Conservation (phyloP, 2,113 vertebrate species). For the Isurus oxyrinchus region DNA sequence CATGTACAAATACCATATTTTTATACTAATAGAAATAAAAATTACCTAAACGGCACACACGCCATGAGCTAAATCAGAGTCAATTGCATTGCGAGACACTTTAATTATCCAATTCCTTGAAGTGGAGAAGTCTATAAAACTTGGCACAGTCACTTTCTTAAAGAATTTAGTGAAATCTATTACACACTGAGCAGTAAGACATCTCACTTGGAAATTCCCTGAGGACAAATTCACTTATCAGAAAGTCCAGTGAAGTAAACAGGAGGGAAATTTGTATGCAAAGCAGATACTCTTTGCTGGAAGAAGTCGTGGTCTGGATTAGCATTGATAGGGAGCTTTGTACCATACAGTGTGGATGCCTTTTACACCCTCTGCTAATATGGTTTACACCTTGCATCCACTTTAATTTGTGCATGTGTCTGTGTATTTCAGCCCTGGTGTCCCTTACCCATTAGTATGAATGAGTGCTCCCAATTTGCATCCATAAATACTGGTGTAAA, state of each 20-base stretch:
- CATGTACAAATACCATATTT: not conserved
- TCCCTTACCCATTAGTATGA: constrained; percentile 5
- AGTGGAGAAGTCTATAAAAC: constrained; percentile 24
- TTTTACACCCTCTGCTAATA: not conserved
- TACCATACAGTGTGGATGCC: not conserved
- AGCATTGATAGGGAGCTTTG: not conserved
- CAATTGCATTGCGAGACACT: not conserved
- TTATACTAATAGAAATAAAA: constrained; percentile 32
- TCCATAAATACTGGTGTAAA: constrained; percentile 10
- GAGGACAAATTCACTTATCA: constrained; percentile 8
- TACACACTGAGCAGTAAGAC: not conserved
- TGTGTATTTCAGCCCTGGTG: not conserved
- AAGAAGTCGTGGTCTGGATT: not conserved
- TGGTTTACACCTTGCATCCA: not conserved
- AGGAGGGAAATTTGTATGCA: not conserved
- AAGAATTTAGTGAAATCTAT: constrained; percentile 27
- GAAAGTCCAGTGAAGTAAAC: not conserved
- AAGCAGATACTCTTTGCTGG: not conserved
- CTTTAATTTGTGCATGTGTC: not conserved
- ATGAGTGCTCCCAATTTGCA: constrained; percentile 8
- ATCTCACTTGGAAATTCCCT: not conserved
- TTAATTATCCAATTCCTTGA: constrained; percentile 20
- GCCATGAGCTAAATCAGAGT: constrained; percentile 7
- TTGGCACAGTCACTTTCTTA: not conserved
- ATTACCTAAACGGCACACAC: not conserved